Evolutionary conservation across 30 jellyfish, hydroid and myxozoan species (phyloP).

Genomic region (Hydractinia echinata): DNA sequence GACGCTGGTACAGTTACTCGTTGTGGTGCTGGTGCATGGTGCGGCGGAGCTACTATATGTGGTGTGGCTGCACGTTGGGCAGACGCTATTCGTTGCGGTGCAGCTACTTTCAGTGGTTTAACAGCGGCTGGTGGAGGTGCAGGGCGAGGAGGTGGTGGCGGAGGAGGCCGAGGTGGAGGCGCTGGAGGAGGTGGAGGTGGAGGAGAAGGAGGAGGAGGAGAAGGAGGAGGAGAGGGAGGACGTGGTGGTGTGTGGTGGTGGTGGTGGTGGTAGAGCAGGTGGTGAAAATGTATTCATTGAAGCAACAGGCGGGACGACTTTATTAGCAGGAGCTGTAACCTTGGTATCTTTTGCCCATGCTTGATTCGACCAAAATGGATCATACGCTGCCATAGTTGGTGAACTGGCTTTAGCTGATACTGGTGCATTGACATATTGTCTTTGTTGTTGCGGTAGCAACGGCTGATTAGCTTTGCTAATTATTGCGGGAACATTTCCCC

Average conservation of each 20-base stretch:
- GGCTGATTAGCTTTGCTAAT: neutral
- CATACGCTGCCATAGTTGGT: conserved; percentile 51
- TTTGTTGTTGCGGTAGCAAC: neutral
- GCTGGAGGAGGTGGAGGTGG: conserved; percentile 5
- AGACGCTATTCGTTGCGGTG: neutral
- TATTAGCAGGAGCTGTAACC: neutral
- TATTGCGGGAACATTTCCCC: neutral
- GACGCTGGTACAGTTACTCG: conserved; percentile 24
- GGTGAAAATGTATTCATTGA: conserved; percentile 30
- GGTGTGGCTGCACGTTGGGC: conserved; percentile 17
- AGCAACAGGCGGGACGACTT: conserved; percentile 19
- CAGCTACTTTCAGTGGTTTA: neutral
- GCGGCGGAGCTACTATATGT: neutral
- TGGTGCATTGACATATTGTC: conserved; percentile 44
- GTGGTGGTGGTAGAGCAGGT: conserved; percentile 30
- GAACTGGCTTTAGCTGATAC: conserved; percentile 24
- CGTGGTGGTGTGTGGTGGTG: too few relatives aligned
- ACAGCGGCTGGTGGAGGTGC: conserved; percentile 25
- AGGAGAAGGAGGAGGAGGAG: conserved; percentile 21
- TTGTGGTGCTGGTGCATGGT: neutral
- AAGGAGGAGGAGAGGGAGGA: too few relatives aligned
- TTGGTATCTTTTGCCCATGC: conserved; percentile 45
- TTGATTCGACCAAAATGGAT: conserved; percentile 30
- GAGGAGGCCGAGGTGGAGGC: conserved; percentile 7
- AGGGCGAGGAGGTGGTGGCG: neutral